Evolutionary conservation across 2,888 invertebrate genomes (phyloP).

Genomic region (Hirtodrosophila trivittata): DNA sequence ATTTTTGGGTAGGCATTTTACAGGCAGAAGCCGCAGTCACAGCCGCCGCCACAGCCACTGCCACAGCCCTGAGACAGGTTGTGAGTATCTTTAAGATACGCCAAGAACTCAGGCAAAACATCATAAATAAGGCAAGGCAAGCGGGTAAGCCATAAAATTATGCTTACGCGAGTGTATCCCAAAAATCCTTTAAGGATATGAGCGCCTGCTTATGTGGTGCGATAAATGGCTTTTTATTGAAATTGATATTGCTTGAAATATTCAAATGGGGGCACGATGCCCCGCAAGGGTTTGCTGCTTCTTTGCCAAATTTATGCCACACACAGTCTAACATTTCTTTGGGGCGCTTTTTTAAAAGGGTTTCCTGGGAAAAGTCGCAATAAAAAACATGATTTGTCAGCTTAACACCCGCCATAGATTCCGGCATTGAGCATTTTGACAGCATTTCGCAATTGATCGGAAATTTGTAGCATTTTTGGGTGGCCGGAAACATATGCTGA

Average conservation of each 20-base stretch:
- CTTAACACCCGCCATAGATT: constrained; percentile 75
- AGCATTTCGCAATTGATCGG: constrained; percentile 37
- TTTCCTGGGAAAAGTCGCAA: constrained; percentile 61
- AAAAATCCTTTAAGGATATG: constrained; percentile 65
- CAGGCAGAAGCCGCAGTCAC: constrained; percentile 23
- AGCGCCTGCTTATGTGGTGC: constrained; percentile 76
- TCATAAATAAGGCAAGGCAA: constrained; percentile 58
- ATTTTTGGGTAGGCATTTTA: constrained; percentile 57
- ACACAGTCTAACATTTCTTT: background rate
- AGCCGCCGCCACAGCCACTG: constrained; percentile 15
- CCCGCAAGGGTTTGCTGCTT: constrained; percentile 4
- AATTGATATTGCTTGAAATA: constrained; percentile 82
- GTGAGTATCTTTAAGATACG: constrained; percentile 68
- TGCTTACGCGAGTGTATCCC: constrained; percentile 61
- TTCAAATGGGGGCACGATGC: constrained; percentile 62
- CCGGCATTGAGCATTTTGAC: constrained; percentile 28
- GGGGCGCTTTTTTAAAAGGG: constrained; percentile 32
- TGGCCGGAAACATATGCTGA: background rate
- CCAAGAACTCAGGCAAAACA: constrained; percentile 51
- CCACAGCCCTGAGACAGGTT: constrained; percentile 45
- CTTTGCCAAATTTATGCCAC: constrained; percentile 38
- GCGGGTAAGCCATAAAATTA: constrained; percentile 74
- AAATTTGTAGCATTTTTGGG: constrained; percentile 8
- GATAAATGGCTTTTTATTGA: constrained; percentile 83
- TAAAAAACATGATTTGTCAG: constrained; percentile 83